Percentiles rank a stretch among this genome's conserved stretches.
Conservation (phyloP, 1,140 invertebrate genomes). For the Philaenus spumarius region DNA sequence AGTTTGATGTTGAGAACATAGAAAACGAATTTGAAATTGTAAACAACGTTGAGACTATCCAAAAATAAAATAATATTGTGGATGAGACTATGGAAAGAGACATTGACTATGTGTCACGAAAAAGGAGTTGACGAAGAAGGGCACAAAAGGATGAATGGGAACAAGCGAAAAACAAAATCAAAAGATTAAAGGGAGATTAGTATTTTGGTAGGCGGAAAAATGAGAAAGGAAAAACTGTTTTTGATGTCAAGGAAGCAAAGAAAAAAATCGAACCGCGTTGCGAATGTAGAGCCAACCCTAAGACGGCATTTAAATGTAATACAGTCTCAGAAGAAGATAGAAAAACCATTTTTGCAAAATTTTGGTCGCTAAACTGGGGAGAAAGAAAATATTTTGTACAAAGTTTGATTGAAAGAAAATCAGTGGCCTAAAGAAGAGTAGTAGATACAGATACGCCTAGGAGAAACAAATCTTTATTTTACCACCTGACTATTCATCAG, state of each 20-base stretch:
- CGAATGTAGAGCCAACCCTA: conserved; percentile 12
- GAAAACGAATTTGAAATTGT: no score
- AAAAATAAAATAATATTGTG: no score
- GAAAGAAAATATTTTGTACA: not conserved
- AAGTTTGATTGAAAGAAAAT: conserved; percentile 1
- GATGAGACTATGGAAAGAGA: no score
- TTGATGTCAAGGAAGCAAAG: not conserved
- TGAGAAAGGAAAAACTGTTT: not conserved
- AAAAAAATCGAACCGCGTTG: conserved; percentile 9
- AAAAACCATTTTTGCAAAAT: not conserved
- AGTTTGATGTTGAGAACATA: no score
- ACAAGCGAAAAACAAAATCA: no score
- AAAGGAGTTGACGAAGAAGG: no score
- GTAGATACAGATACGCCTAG: not conserved
- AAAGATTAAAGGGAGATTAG: no score
- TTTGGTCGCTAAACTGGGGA: not conserved
- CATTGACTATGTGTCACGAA: no score
- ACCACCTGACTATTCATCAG: conserved; percentile 2
- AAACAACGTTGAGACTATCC: no score
- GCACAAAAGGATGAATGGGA: no score
- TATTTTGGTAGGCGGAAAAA: no score
- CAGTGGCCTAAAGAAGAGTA: not conserved
- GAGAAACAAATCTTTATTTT: conserved; percentile 1
- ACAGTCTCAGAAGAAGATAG: conserved; percentile 20
- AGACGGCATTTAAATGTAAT: not conserved